Evolutionary conservation across 30 jellyfish, hydroid and myxozoan genomes (phyloP).

Genomic region (Hydractinia symbiolongicarpus): DNA sequence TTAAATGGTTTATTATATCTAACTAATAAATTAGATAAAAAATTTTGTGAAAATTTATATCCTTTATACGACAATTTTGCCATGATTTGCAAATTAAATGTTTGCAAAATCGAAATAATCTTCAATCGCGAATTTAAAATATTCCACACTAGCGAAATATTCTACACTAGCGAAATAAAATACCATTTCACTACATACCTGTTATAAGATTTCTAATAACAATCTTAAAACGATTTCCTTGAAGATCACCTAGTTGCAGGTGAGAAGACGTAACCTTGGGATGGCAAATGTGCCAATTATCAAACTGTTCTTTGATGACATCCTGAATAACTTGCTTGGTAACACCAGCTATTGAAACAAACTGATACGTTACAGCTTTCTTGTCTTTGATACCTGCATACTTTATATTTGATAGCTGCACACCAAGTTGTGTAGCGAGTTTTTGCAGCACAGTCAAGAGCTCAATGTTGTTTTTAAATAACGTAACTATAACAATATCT

Average conservation of each 20-base stretch:
- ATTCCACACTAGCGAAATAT: too few species aligned
- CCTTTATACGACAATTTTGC: too few species aligned
- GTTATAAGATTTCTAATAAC: conserved; percentile 14
- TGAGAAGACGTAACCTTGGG: neutral
- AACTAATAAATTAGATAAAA: too few species aligned
- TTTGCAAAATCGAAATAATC: too few species aligned
- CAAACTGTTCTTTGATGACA: neutral
- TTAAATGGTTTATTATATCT: too few species aligned
- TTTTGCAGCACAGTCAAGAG: conserved; percentile 39
- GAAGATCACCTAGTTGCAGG: conserved; percentile 41
- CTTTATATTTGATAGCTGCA: conserved; percentile 29
- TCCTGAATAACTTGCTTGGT: conserved; percentile 5
- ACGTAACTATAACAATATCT: conserved; percentile 11
- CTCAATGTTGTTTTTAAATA: conserved; percentile 50
- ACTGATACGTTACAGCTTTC: conserved; percentile 62
- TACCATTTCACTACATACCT: too few species aligned
- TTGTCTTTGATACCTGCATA: conserved; percentile 81
- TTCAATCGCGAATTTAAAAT: too few species aligned
- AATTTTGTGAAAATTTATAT: too few species aligned
- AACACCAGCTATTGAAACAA: conserved; percentile 30
- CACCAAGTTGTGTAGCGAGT: conserved; percentile 31
- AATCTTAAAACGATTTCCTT: conserved; percentile 29
- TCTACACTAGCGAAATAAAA: too few species aligned
- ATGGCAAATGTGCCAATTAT: conserved; percentile 25
- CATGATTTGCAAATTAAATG: too few species aligned